Evolutionary conservation across 2,888 invertebrate species (phyloP), one percentile per base, ranked within the genome.

Genomic region (Busseola fusca): DNA sequence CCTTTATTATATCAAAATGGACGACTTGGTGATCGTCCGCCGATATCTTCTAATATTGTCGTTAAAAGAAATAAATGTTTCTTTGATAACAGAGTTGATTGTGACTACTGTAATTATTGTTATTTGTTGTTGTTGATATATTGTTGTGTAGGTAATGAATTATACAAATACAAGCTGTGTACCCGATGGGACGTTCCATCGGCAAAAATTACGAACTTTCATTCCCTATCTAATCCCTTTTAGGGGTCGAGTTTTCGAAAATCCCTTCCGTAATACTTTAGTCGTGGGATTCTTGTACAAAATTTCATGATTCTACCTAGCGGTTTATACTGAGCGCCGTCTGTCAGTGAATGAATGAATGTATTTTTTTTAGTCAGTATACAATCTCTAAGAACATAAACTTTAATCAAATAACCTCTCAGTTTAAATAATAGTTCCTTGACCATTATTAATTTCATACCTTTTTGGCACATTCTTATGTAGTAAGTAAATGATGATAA

Each of bases 381-480:
- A 48, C 18, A 63, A 48, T 30, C 48, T 63, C 5, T n/a, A 30
- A 63, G 16, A 56, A 74, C 25, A 48, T 25, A 74, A 64, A 56
- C n/a, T 34, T 34, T 14, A 71, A 48, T 30, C 63, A 54, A 72
- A 37, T 42, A 54, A 30, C 37, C 18, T 37, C 54, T 3, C 56
- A 56, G n/a, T 48, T 72, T 40, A 30, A 72, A 57, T 40, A 64
- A 65, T 75, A 75, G 37, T 74, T 74, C 7, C 34, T 62, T 60
- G 48, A 18, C 30, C 27, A 50, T 60, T 34, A 45, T 60, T 48
- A 45, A 50, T 57, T 14, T 54, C 58, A 48, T 56, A 64, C 45
- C 30, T 59, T 64, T 72, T 75, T 78, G 75, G 75, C 75, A 75
- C 75, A 64, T 14, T 14, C 48, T 54, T 56, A 42, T 59, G 16